These are phyloP conservation scores for Microcebus murinus DNA, from an alignment of 2,113 vertebrate species.

Conservation along the genomic window DNA sequence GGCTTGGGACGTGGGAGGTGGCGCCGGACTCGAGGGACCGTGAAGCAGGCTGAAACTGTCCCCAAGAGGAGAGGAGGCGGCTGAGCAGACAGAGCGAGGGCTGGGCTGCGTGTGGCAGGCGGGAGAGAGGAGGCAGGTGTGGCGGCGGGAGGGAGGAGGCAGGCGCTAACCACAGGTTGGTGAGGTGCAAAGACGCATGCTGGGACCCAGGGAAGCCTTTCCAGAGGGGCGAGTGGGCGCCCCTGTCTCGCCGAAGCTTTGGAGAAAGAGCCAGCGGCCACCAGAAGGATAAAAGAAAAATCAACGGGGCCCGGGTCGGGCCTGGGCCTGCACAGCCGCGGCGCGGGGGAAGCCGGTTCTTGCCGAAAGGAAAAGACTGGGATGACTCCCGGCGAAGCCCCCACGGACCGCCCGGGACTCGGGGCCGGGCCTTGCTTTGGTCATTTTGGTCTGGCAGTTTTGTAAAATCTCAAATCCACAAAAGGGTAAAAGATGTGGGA, in stretches of 20 bases:
- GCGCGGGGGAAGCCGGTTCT: conserved; percentile 86
- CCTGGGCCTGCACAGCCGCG: conserved; percentile 87
- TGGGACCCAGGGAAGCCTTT: conserved; percentile 90
- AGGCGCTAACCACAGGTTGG: conserved; percentile 94
- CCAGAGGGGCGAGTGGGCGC: conserved; percentile 86
- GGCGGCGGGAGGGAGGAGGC: conserved; percentile 73
- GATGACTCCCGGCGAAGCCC: conserved; percentile 60
- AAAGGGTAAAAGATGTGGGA: conserved; percentile 73
- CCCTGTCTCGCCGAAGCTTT: conserved; percentile 90
- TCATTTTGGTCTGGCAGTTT: conserved; percentile 56
- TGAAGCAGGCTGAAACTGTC: conserved; percentile 81
- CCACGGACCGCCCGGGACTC: conserved; percentile 39
- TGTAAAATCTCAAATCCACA: conserved; percentile 76
- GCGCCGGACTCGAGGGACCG: background rate
- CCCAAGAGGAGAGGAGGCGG: conserved; percentile 21
- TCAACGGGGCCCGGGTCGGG: conserved; percentile 82
- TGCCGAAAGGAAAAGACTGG: conserved; percentile 82
- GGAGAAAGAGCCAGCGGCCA: conserved; percentile 92
- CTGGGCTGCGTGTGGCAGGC: conserved; percentile 63
- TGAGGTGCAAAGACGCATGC: conserved; percentile 98
- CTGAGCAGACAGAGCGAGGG: background rate
- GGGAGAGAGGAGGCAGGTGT: conserved; percentile 76
- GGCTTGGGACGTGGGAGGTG: background rate
- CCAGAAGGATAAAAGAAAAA: conserved; percentile 71
- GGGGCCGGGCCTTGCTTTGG: conserved; percentile 57